Base-by-base conservation (phyloP, 1,140 invertebrate species). In the Caerostris extrusa region DNA sequence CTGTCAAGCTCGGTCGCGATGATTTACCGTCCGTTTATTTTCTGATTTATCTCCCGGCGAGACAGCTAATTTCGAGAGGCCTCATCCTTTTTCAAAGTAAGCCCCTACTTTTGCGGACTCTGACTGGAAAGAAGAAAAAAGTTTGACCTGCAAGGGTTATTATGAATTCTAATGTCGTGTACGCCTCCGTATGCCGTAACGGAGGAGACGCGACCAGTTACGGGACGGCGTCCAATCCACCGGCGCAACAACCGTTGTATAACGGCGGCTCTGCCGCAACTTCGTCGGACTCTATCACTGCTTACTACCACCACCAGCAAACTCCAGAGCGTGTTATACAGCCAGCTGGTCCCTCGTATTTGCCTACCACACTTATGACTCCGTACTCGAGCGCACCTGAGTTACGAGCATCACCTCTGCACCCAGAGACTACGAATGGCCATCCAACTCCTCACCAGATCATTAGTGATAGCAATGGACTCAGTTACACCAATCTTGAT, bases 401-500 rank as follows among this genome's bases (percentile, higher is more conserved):
- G 17, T 55, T 90, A 17, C 53, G 93, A 57, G 87, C 89, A 5
- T 83, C 89, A 0, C 94, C 94, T 69, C 56, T 94, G 12, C 90
- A 94, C 53, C 89, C 89, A 3, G 94, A 93, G 10, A 19, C 94
- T 12, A 88, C 89, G 3, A 93, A 94, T 58, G 87, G 90, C 17
- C 77, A 94, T 67, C 81, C 56, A 17, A 69, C 90, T 5, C 88
- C 90, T 10, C 91, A 94, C 81, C 96, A 97, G 10, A 98, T 98
- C 34, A 98, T 98, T 85, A 98, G 97, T 95, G 97, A 98, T 1
- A 97, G 98, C 95, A 98, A 98, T 91, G 98, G 98, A 0, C 96
- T 98, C 71, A 98, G 98, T 95, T 99, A 99, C 95, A 98, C 98
- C 0, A 98, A 98, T 96, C 96, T 99, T 95, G 98, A 99, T 96